These are phyloP conservation scores for Telmatochromis sp. DNA, from an alignment of 2,113 vertebrate genomes.

Conservation along the genomic window DNA sequence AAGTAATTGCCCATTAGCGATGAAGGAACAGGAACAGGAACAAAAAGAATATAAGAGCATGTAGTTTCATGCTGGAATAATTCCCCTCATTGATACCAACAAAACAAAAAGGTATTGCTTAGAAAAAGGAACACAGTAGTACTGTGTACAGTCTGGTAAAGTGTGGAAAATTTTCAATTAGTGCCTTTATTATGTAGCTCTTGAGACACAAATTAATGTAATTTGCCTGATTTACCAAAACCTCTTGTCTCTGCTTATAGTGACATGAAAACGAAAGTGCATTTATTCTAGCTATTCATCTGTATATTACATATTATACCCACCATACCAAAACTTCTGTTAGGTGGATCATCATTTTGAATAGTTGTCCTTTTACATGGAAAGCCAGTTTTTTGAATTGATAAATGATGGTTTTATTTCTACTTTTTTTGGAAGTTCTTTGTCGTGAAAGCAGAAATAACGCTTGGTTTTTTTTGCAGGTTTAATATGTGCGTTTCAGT, in stretches of 20 bases:
- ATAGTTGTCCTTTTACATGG: neutral
- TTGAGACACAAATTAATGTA: neutral
- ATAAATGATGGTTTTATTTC: neutral
- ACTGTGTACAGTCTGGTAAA: neutral
- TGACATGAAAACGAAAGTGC: neutral
- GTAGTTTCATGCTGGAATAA: slow-evolving; percentile 20
- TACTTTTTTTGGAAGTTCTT: neutral
- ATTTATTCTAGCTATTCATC: neutral
- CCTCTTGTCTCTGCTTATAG: neutral
- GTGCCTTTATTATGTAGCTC: neutral
- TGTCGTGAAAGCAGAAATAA: neutral
- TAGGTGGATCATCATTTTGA: neutral
- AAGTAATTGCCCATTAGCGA: slow-evolving; percentile 62
- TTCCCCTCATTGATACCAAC: neutral
- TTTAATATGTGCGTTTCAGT: neutral
- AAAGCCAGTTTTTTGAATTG: neutral
- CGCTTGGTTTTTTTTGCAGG: neutral
- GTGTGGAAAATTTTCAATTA: neutral
- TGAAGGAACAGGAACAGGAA: slow-evolving; percentile 35
- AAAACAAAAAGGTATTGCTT: neutral
- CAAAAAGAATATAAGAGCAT: slow-evolving; percentile 24
- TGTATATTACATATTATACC: neutral
- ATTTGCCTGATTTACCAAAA: neutral
- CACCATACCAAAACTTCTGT: neutral
- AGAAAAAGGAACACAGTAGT: neutral